These are phyloP conservation scores for Fundulus diaphanus DNA, from an alignment of 2,797 vertebrate genomes.

Conservation along the genomic window DNA sequence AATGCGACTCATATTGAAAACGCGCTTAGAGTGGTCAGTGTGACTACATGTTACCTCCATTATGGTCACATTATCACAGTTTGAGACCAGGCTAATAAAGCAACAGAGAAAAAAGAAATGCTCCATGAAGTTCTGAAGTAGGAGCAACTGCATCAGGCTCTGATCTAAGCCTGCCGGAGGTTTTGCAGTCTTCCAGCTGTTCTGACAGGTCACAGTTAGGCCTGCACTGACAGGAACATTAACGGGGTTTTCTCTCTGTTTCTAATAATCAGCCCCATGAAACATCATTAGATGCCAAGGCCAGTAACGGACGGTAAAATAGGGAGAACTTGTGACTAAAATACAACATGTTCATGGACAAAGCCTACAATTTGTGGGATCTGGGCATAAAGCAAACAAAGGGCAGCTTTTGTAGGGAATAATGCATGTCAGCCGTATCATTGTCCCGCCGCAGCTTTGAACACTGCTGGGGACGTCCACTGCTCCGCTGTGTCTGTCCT, in stretches of 20 bases:
- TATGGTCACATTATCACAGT: too few species aligned
- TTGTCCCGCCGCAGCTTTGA: constrained; percentile 75
- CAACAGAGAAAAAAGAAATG: too few species aligned
- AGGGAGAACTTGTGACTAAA: constrained; percentile 43
- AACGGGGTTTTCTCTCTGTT: neutral
- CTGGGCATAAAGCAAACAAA: constrained; percentile 81
- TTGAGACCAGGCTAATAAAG: too few species aligned
- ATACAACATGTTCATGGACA: constrained; percentile 78
- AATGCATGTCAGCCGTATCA: constrained; percentile 81
- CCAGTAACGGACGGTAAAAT: neutral
- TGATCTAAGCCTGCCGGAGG: neutral
- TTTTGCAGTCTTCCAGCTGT: neutral
- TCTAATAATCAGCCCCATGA: constrained; percentile 50
- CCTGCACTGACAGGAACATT: neutral
- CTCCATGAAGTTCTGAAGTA: too few species aligned
- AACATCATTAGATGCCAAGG: constrained; percentile 13
- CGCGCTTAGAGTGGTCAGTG: too few species aligned
- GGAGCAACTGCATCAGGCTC: too few species aligned
- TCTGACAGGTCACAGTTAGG: neutral
- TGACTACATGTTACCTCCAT: too few species aligned
- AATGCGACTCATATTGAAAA: too few species aligned
- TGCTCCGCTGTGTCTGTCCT: constrained; percentile 67
- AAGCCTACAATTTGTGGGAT: constrained; percentile 82
- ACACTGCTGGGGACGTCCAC: constrained; percentile 73
- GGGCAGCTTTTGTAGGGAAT: constrained; percentile 79